These are phyloP conservation scores for Notarius quadriscutis DNA, from an alignment of 2,113 vertebrate genomes.

Conservation along the genomic window DNA sequence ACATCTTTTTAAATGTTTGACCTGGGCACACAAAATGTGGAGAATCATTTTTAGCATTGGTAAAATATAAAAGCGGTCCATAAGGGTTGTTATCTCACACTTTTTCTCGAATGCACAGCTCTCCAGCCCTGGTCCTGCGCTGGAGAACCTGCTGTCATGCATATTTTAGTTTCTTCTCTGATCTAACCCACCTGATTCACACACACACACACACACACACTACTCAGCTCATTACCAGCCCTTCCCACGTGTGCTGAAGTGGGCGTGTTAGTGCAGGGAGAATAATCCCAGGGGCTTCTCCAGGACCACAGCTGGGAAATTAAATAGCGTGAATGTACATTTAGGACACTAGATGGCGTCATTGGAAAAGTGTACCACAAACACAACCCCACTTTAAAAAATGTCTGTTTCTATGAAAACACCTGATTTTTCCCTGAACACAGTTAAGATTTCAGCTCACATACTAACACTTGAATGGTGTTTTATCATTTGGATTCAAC, in stretches of 20 bases:
- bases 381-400: too few species aligned
- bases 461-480: not conserved
- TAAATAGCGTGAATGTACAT: not conserved
- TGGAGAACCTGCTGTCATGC: not conserved
- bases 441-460: not conserved
- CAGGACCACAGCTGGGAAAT: not conserved
- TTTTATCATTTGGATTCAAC: not conserved
- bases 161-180: not conserved
- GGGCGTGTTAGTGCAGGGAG: not conserved
- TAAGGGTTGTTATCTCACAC: too few species aligned
- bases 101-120: not conserved
- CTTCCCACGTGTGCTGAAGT: not conserved
- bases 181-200: not conserved
- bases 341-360: conserved; percentile 48
- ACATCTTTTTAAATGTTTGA: too few species aligned
- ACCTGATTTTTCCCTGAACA: not conserved
- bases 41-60: too few species aligned
- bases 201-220: not conserved
- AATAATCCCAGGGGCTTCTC: not conserved
- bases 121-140: not conserved
- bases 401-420: not conserved
- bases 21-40: too few species aligned
- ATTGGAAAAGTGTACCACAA: conserved; percentile 36
- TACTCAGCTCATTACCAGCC: not conserved
- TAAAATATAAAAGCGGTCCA: too few species aligned